Conservation (phyloP, 2,888 invertebrate genomes). For the Meliscaeva auricollis region DNA sequence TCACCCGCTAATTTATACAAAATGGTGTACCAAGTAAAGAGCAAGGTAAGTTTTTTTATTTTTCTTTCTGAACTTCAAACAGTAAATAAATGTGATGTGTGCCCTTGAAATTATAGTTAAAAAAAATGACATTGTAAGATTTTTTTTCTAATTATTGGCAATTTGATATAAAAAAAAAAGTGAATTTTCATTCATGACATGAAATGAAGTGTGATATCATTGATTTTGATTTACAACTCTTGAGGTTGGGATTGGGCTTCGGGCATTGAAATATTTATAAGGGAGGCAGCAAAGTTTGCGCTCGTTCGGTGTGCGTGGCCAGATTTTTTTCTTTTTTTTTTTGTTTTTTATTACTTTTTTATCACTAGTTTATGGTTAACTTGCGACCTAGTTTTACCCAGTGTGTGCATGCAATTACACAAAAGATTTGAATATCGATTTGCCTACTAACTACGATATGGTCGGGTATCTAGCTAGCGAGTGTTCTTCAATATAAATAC, state of each 20-base stretch:
- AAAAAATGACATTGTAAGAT: slow-evolving; percentile 13
- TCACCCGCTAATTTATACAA: slow-evolving; percentile 75
- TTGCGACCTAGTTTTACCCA: slow-evolving; percentile 15
- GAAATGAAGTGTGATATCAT: slow-evolving; percentile 50
- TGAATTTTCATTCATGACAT: slow-evolving; percentile 7
- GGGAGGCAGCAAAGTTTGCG: neutral
- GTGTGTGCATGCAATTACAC: neutral
- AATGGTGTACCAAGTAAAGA: slow-evolving; percentile 82
- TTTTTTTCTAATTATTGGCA: slow-evolving; percentile 1
- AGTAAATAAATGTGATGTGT: neutral
- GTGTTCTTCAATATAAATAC: neutral
- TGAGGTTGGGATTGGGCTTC: neutral
- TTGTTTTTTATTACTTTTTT: neutral
- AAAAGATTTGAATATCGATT: slow-evolving; percentile 44
- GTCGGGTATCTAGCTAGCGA: neutral
- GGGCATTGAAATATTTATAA: neutral
- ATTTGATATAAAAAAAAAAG: slow-evolving; percentile 1
- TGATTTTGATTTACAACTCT: slow-evolving; percentile 21
- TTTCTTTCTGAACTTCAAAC: neutral
- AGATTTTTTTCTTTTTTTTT: neutral
- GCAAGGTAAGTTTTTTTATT: slow-evolving; percentile 79
- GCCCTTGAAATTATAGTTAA: slow-evolving; percentile 6
- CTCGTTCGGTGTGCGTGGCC: slow-evolving; percentile 34
- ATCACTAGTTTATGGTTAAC: slow-evolving; percentile 25
- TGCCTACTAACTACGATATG: neutral